These are phyloP conservation scores for Venusia cambrica DNA, from an alignment of 2,888 invertebrate genomes.

Conservation along the genomic window DNA sequence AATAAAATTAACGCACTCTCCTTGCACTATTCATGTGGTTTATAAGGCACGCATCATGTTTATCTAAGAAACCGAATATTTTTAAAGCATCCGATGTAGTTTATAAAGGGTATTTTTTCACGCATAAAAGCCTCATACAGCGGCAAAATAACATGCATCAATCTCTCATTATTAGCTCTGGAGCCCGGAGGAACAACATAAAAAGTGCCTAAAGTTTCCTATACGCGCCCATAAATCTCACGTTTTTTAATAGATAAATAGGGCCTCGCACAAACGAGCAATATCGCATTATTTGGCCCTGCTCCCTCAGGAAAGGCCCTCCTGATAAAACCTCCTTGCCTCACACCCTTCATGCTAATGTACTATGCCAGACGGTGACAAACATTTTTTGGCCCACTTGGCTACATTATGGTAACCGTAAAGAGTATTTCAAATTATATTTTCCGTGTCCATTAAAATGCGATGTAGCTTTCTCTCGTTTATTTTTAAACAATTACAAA, in stretches of 20 bases:
- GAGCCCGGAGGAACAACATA: conserved; percentile 68
- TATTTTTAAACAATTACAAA: conserved; percentile 53
- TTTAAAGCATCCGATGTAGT: too few species aligned
- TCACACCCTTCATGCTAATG: conserved; percentile 80
- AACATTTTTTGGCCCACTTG: conserved; percentile 81
- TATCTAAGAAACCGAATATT: too few species aligned
- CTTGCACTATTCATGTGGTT: too few species aligned
- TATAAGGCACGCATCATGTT: too few species aligned
- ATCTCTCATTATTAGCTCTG: conserved; percentile 73
- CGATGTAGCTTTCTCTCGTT: conserved; percentile 60
- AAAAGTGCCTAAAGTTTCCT: conserved; percentile 75
- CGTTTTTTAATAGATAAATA: conserved; percentile 82
- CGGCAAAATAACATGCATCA: conserved; percentile 67
- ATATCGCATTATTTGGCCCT: conserved; percentile 80
- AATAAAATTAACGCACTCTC: conserved; percentile 30
- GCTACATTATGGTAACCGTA: conserved; percentile 76
- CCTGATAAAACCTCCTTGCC: conserved; percentile 77
- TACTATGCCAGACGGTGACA: conserved; percentile 80
- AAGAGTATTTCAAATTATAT: conserved; percentile 80
- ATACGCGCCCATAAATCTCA: conserved; percentile 71
- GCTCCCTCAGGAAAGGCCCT: conserved; percentile 80
- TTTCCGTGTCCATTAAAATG: conserved; percentile 77
- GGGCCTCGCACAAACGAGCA: conserved; percentile 80
- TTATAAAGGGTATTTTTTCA: too few species aligned
- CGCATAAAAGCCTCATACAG: conserved; percentile 39